Evolutionary conservation across 2,797 vertebrate species (phyloP), one percentile per base, ranked within the genome.

Genomic region (Sciaenops ocellatus): DNA sequence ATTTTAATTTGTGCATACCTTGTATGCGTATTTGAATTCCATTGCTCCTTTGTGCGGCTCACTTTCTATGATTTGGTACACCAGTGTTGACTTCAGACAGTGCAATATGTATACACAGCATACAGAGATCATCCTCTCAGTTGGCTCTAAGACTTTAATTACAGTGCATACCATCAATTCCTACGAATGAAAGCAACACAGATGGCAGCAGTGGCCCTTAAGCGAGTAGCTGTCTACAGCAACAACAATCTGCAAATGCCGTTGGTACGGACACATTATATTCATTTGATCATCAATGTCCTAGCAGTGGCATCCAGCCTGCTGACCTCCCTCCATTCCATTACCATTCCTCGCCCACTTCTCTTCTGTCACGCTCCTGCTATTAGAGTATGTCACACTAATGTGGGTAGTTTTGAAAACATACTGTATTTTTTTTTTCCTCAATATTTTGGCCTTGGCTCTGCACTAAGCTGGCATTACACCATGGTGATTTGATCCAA

Each of bases 211-310:
- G 59, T 74, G 61, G 78, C 85, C 81, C 76, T 72, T 41, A 82
- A 82, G 73, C 41, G 2, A 60, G 18, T 54, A 34, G 47, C 52
- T 65, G 71, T 62, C 65, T 67, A 10, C 47, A 41, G 17, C 52
- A 73, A 64, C 69, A 73, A 63, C 50, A 76, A 77, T 81, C 62
- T 75, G 18, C 67, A 78, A 80, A 81, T 51, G 66, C 56, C 10
- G 11, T 60, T 76, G 65, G 44, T 83, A 48, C 3, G 24, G 44
- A 56, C 20, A 76, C 55, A 78, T 86, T 85, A 77, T 73, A 78
- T 80, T 87, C 34, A 85, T 84, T 84, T 84, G 72, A 71, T 80
- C 71, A 76, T 83, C 79, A 84, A 24, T 89, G 78, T 85, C 83
- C 69, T 78, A 72, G 61, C 64, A 73, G 55, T 80, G 57, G 62